phyloP scores from a whole-genome alignment of 2,797 vertebrate genomes.

The Linurgus olivaceus region DNA sequence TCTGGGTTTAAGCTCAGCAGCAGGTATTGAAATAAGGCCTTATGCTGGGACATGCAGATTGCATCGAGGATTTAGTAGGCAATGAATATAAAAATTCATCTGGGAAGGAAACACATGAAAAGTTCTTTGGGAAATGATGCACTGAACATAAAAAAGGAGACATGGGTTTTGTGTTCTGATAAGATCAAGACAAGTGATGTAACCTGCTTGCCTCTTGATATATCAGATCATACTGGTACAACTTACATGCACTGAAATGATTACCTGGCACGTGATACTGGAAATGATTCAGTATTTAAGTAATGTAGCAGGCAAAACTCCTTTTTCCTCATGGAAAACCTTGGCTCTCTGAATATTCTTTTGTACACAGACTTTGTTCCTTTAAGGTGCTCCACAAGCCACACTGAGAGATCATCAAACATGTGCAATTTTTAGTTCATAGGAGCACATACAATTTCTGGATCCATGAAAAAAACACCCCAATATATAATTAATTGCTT shows the following conservation, averaged over 20 bases:
- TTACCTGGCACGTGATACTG: slow-evolving; percentile 24
- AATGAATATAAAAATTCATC: not conserved
- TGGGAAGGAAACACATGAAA: not conserved
- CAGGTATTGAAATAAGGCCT: not conserved
- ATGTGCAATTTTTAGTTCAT: not conserved
- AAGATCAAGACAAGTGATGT: slow-evolving; percentile 7
- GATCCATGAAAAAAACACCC: fast-evolving
- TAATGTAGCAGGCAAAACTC: not conserved
- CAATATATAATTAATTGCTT: not conserved
- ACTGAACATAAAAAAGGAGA: not conserved
- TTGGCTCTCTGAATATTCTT: not conserved
- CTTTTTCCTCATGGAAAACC: not conserved
- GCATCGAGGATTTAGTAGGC: not conserved
- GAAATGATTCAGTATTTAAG: slow-evolving; percentile 41
- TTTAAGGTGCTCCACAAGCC: not conserved
- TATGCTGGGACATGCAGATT: not conserved
- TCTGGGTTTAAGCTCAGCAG: not conserved
- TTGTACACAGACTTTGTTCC: not conserved
- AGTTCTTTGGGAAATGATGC: not conserved
- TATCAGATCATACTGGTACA: slow-evolving; percentile 36
- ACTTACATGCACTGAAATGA: not conserved
- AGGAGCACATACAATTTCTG: not conserved
- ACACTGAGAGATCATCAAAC: not conserved
- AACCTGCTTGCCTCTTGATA: not conserved
- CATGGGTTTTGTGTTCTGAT: not conserved